Evolutionary conservation across 1,140 invertebrate genomes (phyloP), one percentile per base, ranked within the genome.

Genomic region (Homalodisca vitripennis): DNA sequence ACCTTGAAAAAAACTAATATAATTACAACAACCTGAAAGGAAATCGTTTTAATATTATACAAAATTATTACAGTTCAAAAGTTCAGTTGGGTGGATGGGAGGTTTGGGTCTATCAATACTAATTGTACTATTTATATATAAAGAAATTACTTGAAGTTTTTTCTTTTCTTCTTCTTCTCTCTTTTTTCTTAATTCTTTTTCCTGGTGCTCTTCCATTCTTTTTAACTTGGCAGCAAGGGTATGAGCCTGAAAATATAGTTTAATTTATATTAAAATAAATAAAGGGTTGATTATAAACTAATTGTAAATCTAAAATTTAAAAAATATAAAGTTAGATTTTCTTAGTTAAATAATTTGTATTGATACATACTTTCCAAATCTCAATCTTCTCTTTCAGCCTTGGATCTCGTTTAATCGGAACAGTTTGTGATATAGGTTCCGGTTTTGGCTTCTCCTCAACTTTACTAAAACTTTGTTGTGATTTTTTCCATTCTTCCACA

Each of bases 381-480:
- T 60, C 55, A 27, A 60, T 60, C n/a, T 60, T 60, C 27, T 60
- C 55, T 29, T 60, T 60, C 24, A 60, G 14, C 10, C 29, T 60
- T 13, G 55, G 55, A 27, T 60, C 55, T n/a, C 55, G 55, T 60
- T 60, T 60, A 3, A 27, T 26, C 29, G 26, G 55, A 2, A 22
- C 55, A 29, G 6, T 60, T 29, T 60, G 55, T 10, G 55, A 26
- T 26, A 6, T 27, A 27, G 55, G 2, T n/a, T 60, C 22, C 14
- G 22, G 10, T 6, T 26, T 26, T 30, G 2, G 2, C 29, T 60
- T 29, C 26, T 27, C 55, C 29, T 3, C 55, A 26, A 60, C 55
- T 60, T 60, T 60, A 6, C 26, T n/a, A 22, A 24, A 2, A n/a
- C 3, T 3, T n/a, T 60, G 26, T 27, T 60, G 55, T 10, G 22